Evolutionary conservation across 2,797 vertebrate species (phyloP).

Genomic region (Poecilia picta): DNA sequence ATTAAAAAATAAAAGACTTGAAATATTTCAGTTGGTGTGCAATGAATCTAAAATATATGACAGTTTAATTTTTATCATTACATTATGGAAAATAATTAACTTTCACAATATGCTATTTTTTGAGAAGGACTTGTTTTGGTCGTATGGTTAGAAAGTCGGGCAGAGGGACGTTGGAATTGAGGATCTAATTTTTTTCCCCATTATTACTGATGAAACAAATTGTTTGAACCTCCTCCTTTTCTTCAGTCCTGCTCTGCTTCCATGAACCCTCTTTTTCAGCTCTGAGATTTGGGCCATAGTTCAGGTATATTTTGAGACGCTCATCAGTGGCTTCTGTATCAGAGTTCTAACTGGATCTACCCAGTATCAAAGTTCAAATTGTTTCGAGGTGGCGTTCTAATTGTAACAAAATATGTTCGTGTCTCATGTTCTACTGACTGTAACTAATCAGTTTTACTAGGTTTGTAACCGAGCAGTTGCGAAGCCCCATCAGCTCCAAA

Average conservation of each 20-base stretch:
- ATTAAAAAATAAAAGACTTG: too few species aligned
- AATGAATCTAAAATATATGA: too few species aligned
- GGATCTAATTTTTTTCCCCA: too few species aligned
- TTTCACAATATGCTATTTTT: too few species aligned
- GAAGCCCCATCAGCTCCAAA: background rate
- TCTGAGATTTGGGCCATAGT: background rate
- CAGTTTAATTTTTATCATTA: too few species aligned
- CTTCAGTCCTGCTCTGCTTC: background rate
- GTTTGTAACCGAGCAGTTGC: background rate
- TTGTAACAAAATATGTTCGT: background rate
- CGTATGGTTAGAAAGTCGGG: background rate
- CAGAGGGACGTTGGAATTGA: background rate
- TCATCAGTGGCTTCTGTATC: background rate
- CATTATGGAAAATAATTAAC: too few species aligned
- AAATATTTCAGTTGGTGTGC: too few species aligned
- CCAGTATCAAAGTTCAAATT: background rate
- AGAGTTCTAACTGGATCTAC: background rate
- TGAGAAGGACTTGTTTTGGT: too few species aligned
- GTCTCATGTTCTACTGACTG: too few species aligned
- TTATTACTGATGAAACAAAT: background rate
- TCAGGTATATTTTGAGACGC: background rate
- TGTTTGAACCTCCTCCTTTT: background rate
- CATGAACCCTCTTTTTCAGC: background rate
- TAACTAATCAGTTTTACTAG: background rate
- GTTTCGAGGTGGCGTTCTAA: background rate